A percentile compares a stretch with the other conserved stretches of the same genome.
Evolutionary conservation across 1,140 invertebrate species (phyloP).

Genomic region (Pemphigus obesinymphae): DNA sequence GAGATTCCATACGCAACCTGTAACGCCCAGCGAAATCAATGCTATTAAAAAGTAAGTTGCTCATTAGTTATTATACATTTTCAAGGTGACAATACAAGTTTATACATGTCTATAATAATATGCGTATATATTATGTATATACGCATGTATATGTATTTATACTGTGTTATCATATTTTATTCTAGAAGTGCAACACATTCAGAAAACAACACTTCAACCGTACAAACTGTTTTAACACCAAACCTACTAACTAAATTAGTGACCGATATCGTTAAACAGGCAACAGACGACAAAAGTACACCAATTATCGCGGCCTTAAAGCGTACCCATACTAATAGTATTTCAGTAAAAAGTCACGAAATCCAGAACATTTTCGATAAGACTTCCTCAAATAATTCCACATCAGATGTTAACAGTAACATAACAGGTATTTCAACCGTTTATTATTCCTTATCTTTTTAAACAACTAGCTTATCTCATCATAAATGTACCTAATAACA

Average conservation of each 20-base stretch:
- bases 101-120: not conserved
- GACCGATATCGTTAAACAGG: not conserved
- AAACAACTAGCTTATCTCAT: not conserved
- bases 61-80: not conserved
- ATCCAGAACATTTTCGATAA: slow-evolving; percentile 17
- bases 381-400: not conserved
- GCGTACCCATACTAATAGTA: slow-evolving; percentile 47
- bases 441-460: not conserved
- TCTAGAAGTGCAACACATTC: not conserved
- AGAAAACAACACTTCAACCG: not conserved
- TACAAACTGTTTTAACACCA: not conserved
- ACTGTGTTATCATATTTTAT: not conserved
- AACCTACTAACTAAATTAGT: not conserved
- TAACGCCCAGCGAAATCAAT: slow-evolving; percentile 61
- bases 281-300: slow-evolving; percentile 42
- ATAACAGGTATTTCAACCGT: slow-evolving; percentile 1
- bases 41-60: slow-evolving; percentile 54
- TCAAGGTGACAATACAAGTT: slow-evolving; percentile 7
- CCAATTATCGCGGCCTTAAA: slow-evolving; percentile 45
- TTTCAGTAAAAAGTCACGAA: slow-evolving; percentile 11
- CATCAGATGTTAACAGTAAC: not conserved
- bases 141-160: not conserved
- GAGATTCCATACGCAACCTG: slow-evolving; percentile 59
- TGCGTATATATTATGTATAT: not conserved
- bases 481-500: not conserved